Evolutionary conservation across 2,888 invertebrate genomes (phyloP), one percentile per base, ranked within the genome.

Genomic region (Ennomos quercinarius): DNA sequence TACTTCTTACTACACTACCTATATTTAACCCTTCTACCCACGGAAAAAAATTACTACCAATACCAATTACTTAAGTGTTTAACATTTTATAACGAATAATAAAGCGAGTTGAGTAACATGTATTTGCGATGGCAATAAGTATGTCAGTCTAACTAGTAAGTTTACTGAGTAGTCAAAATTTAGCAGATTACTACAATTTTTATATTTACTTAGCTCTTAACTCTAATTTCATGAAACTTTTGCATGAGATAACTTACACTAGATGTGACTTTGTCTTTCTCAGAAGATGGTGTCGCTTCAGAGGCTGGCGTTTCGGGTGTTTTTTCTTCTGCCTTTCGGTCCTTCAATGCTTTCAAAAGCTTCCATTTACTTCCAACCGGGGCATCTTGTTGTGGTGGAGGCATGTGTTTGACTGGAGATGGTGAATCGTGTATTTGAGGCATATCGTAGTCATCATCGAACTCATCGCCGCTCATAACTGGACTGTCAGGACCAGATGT

Each of bases 401-500:
- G 81, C 42, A 37, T 49, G 9, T 86, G 82, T 54, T 81, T 76
- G n/a, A 75, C 63, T 44, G 80, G 80, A 44, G 70, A 58, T 35
- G 78, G 72, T 41, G 83, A 83, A 65, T 86, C 83, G 50, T 44
- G 86, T 34, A 90, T 80, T 70, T 93, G 93, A 34, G 93, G 92
- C 68, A 93, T 90, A 61, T 94, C 91, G 61, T 95, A 95, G 44
- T 95, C 94, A 58, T 95, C 95, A 62, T 96, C 95, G 46, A 93
- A 87, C 71, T 96, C 96, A 66, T 96, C 95, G 60, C 95, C 95
- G 73, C 96, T 96, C 65, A 95, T 91, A 8, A 95, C 95, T 10
- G 97, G 97, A 80, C 96, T 97, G 73, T 98, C 97, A 0, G 98
- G 98, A 0, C 98, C 98, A 9, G 97, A 97, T 10, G 98, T 98